These are phyloP conservation scores for Torymus tubicola DNA, from an alignment of 2,888 invertebrate genomes.

Conservation along the genomic window DNA sequence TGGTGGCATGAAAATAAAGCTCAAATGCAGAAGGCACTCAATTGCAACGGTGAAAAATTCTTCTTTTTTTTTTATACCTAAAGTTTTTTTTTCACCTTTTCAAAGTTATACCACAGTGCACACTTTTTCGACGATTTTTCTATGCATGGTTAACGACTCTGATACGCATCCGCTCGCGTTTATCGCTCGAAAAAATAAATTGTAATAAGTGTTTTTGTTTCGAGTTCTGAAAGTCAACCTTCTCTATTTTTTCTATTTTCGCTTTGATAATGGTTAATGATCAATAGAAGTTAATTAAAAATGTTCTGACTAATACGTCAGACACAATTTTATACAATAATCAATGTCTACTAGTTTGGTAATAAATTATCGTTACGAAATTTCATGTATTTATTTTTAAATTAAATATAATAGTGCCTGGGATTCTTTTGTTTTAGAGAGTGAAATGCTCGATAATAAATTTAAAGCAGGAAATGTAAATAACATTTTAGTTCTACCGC, in stretches of 20 bases:
- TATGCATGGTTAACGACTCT: too few species aligned
- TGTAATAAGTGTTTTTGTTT: too few species aligned
- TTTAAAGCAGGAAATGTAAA: slow-evolving; percentile 48
- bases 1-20: slow-evolving; percentile 1
- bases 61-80: slow-evolving; percentile 1
- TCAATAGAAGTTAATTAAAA: too few species aligned
- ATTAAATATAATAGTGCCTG: slow-evolving; percentile 12
- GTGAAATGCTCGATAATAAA: slow-evolving; percentile 37
- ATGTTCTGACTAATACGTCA: too few species aligned
- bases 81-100: neutral
- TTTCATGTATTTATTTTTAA: slow-evolving; percentile 9
- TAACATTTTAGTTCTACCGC: slow-evolving; percentile 21
- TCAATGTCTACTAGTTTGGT: neutral
- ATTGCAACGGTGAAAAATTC: slow-evolving; percentile 11
- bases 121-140: too few species aligned
- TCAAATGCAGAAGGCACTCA: neutral
- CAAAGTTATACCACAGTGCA: neutral
- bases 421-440: neutral
- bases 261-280: too few species aligned
- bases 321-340: too few species aligned
- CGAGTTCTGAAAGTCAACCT: too few species aligned
- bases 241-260: too few species aligned
- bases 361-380: slow-evolving; percentile 16
- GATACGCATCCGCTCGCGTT: too few species aligned
- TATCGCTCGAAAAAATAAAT: too few species aligned